phyloP scores from a whole-genome alignment of 1,140 invertebrate species.

The Listronotus bonariensis region DNA sequence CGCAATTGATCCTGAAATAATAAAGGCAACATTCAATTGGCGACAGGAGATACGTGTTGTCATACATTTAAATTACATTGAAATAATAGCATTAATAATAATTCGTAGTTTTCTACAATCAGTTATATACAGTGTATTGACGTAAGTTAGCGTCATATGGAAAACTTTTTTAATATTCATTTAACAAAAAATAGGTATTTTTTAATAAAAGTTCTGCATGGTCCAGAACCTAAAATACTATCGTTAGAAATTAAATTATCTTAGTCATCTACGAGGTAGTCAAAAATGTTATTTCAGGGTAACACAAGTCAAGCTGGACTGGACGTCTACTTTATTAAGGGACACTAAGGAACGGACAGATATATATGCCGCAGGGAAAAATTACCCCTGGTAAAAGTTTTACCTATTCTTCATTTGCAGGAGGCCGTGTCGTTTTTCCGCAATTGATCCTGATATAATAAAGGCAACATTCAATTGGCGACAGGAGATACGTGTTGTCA shows the following conservation, averaged over 20 bases:
- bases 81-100: too few relatives aligned
- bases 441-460: conserved; percentile 49
- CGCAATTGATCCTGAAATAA: conserved; percentile 49
- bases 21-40: conserved; percentile 36
- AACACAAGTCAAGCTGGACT: conserved; percentile 42
- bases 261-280: too few relatives aligned
- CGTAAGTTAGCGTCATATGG: too few relatives aligned
- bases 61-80: conserved; percentile 19
- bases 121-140: too few relatives aligned
- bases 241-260: too few relatives aligned
- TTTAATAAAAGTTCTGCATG: too few relatives aligned
- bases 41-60: conserved; percentile 14
- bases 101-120: too few relatives aligned
- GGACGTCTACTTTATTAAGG: conserved; percentile 47
- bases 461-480: conserved; percentile 32
- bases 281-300: too few relatives aligned
- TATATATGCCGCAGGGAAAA: conserved; percentile 44
- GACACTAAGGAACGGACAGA: conserved; percentile 32
- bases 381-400: conserved; percentile 46
- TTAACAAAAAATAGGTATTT: too few relatives aligned
- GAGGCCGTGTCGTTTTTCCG: conserved; percentile 31
- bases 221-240: too few relatives aligned
- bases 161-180: too few relatives aligned
- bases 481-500: conserved; percentile 11
- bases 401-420: conserved; percentile 41